phyloP scores from a whole-genome alignment of 2,888 invertebrate species.

The Eubasilissa splendida region DNA sequence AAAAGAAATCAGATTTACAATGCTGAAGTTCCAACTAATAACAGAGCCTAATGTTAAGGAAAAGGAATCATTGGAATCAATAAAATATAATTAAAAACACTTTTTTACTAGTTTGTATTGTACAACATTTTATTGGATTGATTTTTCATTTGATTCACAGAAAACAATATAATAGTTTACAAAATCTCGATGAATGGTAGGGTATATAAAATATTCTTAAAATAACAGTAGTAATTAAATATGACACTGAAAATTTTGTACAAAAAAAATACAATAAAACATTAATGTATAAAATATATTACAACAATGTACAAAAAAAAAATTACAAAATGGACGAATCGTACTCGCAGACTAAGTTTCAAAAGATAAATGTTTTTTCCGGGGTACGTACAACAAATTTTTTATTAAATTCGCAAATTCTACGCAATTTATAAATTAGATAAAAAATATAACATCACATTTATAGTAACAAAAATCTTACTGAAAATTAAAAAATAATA shows the following conservation, averaged over 20 bases:
- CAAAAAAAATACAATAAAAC: slow-evolving; percentile 37
- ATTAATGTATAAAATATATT: slow-evolving; percentile 46
- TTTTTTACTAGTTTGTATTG: slow-evolving; percentile 11
- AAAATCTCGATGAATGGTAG: slow-evolving; percentile 26
- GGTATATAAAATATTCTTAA: slow-evolving; percentile 34
- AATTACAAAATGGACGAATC: slow-evolving; percentile 55
- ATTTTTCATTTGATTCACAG: slow-evolving; percentile 9
- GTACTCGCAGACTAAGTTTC: slow-evolving; percentile 45
- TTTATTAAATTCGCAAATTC: background rate
- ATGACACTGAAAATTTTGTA: slow-evolving; percentile 43
- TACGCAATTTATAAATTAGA: slow-evolving; percentile 28
- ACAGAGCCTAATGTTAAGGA: no score
- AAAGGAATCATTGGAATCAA: no score
- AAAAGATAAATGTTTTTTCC: slow-evolving; percentile 15
- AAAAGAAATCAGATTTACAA: no score
- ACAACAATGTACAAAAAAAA: slow-evolving; percentile 50
- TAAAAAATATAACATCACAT: slow-evolving; percentile 29
- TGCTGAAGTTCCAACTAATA: no score
- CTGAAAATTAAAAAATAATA: slow-evolving; percentile 13
- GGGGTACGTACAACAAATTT: slow-evolving; percentile 22
- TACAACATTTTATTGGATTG: slow-evolving; percentile 26
- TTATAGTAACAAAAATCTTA: background rate
- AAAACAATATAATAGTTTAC: slow-evolving; percentile 30
- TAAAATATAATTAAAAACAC: no score
- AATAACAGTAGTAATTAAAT: slow-evolving; percentile 39